These are phyloP conservation scores for Mycetomoellerius zeteki DNA, from an alignment of 1,140 invertebrate genomes.

Conservation along the genomic window DNA sequence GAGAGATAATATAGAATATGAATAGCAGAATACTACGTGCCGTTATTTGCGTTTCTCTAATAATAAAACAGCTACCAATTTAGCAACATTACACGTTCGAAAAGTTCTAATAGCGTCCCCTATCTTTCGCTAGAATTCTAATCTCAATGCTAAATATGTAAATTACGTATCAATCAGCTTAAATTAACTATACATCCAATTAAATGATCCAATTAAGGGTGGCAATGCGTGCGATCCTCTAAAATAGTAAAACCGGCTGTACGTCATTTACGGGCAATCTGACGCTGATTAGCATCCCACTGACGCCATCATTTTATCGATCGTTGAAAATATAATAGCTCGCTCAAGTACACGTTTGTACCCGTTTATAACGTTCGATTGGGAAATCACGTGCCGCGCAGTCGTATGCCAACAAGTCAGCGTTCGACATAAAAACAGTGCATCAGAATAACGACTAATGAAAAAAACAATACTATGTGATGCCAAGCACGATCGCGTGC, in stretches of 20 bases:
- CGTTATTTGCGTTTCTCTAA: not conserved
- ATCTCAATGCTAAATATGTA: slow-evolving; percentile 33
- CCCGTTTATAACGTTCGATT: slow-evolving; percentile 1
- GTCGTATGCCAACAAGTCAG: slow-evolving; percentile 41
- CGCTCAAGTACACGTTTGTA: slow-evolving; percentile 50
- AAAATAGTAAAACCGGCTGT: slow-evolving; percentile 66
- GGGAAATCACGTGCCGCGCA: slow-evolving; percentile 47
- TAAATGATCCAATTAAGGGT: slow-evolving; percentile 70
- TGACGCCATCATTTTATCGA: slow-evolving; percentile 70
- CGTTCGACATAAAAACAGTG: slow-evolving; percentile 38
- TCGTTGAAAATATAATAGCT: slow-evolving; percentile 72
- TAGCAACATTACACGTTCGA: not conserved
- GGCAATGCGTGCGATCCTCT: slow-evolving; percentile 42
- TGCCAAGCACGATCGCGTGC: slow-evolving; percentile 54
- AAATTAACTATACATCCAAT: slow-evolving; percentile 43
- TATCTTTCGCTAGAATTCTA: slow-evolving; percentile 3
- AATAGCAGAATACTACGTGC: not conserved
- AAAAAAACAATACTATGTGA: slow-evolving; percentile 38
- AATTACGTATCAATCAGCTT: slow-evolving; percentile 14
- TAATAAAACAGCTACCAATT: slow-evolving; percentile 12
- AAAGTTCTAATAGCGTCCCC: not conserved
- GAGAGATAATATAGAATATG: not conserved
- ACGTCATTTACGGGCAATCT: slow-evolving; percentile 62
- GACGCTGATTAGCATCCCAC: slow-evolving; percentile 29
- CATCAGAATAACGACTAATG: slow-evolving; percentile 42